A percentile compares a stretch with the other conserved stretches of the same genome.
Conservation (phyloP, 2,797 vertebrate species). For the Coendou prehensilis region DNA sequence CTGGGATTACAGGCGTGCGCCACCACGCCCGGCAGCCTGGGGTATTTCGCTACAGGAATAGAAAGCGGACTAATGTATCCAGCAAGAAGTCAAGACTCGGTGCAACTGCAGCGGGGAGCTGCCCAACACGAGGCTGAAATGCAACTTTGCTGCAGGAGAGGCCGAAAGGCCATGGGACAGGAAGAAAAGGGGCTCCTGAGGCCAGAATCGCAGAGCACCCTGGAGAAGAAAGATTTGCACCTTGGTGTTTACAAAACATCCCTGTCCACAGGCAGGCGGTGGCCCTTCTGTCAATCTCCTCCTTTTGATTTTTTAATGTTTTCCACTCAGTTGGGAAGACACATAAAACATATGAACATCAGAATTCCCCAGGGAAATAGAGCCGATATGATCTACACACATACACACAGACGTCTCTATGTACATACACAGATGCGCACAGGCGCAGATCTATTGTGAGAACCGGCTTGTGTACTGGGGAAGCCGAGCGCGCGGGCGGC, state of each 20-base stretch:
- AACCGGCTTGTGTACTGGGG: neutral
- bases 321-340: neutral
- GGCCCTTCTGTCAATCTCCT: neutral
- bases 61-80: neutral
- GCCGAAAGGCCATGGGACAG: neutral
- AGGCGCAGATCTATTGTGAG: too few species aligned
- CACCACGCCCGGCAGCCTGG: neutral
- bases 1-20: too few species aligned
- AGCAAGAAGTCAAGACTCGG: neutral
- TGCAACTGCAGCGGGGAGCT: neutral
- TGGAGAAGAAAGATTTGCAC: rapidly evolving
- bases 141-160: neutral
- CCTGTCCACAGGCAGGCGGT: neutral
- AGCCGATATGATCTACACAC: too few species aligned
- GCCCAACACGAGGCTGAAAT: rapidly evolving
- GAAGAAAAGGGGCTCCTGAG: neutral
- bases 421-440: rapidly evolving
- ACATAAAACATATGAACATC: neutral
- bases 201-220: neutral
- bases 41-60: neutral
- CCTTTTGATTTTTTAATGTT: neutral
- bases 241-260: neutral
- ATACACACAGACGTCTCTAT: neutral
- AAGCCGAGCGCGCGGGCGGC: too few species aligned
- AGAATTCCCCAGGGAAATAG: neutral